Evolutionary conservation across 2,797 vertebrate species (phyloP), one percentile per base, ranked within the genome.

Genomic region (Austrolebias charrua): DNA sequence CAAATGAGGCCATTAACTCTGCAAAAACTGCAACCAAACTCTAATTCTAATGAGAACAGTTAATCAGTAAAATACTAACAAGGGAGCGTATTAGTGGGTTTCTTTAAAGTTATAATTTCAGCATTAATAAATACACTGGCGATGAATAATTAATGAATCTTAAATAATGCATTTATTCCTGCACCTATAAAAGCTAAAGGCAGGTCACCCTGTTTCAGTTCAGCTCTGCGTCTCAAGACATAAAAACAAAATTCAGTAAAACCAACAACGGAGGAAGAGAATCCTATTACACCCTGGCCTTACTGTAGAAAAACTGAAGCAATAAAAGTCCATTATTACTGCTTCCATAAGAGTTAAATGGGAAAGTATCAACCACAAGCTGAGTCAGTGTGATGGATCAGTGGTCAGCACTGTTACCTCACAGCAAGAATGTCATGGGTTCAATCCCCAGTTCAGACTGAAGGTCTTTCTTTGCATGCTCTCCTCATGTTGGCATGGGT

Each of bases 51-150:
- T 59, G 19, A 55, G 72, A 18, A 29, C 31, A 10, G 20, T 57
- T 53, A 56, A 35, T 62, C 54, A 66, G 44, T 40, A 66, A 29
- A 66, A 59, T 51, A 52, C 28, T 65, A 65, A 66, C 54, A 40
- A 1, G 63, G 51, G 15, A 52, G 50, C 49, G 45, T 51, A 70
- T 63, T 20, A 71, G 53, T 63, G n/a, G 28, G n/a, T 50, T 63
- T 31, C 38, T 60, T 67, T 55, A 35, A 18, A 35, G 12, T 59
- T 46, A 19, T 47, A 19, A 18, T 31, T 46, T 19, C n/a, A 19
- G 16, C 45, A 45, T 33, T 9, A 19, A 33, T 18, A 46, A 12
- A 46, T 5, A 46, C 43, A 19, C 11, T 18, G 24, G 31, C 43
- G 8, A 20, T 58, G 43, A 33, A 13, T 12, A 3, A 46, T 19